Percentiles rank a stretch among this genome's conserved stretches.
phyloP scores from a whole-genome alignment of 2,888 invertebrate genomes.

The Loripinus fragilis region DNA sequence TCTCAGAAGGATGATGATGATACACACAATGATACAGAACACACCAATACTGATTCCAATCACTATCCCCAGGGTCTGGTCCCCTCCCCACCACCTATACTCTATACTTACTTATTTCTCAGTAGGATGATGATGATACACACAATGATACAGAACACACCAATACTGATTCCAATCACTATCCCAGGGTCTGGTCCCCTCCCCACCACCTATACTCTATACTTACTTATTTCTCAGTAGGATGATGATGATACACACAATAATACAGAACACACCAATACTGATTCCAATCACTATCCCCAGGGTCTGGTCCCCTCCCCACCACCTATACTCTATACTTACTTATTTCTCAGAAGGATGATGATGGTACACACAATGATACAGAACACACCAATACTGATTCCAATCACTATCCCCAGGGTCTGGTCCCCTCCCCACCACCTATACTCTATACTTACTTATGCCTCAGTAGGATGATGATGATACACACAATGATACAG shows the following conservation, averaged over 20 bases:
- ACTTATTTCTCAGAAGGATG: conserved; percentile 28
- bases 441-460: conserved; percentile 65
- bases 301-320: no score
- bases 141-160: conserved; percentile 78
- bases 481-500: conserved; percentile 79
- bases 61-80: no score
- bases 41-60: conserved; percentile 79
- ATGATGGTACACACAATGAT: not conserved
- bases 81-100: conserved; percentile 80
- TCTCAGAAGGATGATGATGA: conserved; percentile 76
- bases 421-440: not conserved
- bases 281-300: no score
- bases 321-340: no score
- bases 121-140: conserved; percentile 78
- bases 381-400: not conserved
- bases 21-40: conserved; percentile 78
- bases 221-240: no score
- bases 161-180: no score
- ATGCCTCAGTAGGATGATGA: conserved; percentile 78
- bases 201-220: no score
- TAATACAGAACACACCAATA: no score
- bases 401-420: not conserved
- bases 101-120: conserved; percentile 77
- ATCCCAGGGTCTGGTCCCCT: no score
- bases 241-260: no score